Conservation (phyloP, 2,113 vertebrate genomes). For the Oostethus manadensis region DNA sequence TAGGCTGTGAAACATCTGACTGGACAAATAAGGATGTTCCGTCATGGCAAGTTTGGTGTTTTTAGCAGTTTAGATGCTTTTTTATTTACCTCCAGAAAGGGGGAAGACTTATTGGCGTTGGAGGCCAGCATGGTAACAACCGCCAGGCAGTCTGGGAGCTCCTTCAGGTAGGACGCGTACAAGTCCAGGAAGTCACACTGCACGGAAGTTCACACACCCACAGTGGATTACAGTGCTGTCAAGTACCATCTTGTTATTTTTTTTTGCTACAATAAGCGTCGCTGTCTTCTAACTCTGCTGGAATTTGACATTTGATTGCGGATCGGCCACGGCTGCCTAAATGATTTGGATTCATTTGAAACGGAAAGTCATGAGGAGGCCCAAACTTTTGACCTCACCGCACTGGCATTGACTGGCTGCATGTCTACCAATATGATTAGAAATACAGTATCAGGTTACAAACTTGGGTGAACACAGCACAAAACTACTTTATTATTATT, state of each 20-base stretch:
- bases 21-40: no score
- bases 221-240: neutral
- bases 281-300: constrained; percentile 7
- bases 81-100: constrained; percentile 69
- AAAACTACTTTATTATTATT: no score
- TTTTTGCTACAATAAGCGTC: neutral
- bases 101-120: constrained; percentile 49
- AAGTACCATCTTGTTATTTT: neutral
- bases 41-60: no score
- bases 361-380: constrained; percentile 15
- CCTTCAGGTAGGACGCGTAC: constrained; percentile 90
- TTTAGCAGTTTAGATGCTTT: no score
- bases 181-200: constrained; percentile 95
- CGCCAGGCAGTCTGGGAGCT: constrained; percentile 90
- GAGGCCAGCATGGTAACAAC: constrained; percentile 74
- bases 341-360: constrained; percentile 15
- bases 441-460: no score
- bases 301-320: constrained; percentile 34
- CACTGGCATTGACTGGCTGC: neutral
- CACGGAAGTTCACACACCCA: neutral
- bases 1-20: no score
- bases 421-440: neutral
- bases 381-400: constrained; percentile 9
- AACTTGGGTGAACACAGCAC: no score
- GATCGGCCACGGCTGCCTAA: neutral